Percentiles rank a stretch among this genome's conserved stretches.
Conservation (phyloP, 2,797 vertebrate species). For the Semotilus atromaculatus region DNA sequence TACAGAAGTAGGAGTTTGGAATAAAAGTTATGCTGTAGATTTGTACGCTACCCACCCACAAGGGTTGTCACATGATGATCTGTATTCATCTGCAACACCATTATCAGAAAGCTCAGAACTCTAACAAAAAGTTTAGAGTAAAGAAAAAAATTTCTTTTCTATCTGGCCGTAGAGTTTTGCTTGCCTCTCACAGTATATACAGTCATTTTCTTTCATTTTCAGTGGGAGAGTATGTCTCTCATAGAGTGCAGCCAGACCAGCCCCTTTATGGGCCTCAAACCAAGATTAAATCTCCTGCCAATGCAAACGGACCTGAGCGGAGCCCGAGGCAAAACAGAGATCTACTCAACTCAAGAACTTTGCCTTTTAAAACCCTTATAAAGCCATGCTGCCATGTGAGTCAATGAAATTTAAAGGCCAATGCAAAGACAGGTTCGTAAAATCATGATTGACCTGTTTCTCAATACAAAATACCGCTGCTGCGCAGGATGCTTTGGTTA, state of each 20-base stretch:
- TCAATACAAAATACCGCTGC: not conserved
- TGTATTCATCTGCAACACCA: no score
- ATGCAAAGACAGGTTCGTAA: not conserved
- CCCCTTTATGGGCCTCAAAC: constrained; percentile 46
- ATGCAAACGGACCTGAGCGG: constrained; percentile 23
- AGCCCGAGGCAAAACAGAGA: not conserved
- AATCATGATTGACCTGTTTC: not conserved
- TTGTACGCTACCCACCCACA: not conserved
- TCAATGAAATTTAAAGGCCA: not conserved
- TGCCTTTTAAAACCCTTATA: not conserved
- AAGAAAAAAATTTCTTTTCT: not conserved
- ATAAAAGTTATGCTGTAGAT: not conserved
- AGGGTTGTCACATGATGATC: not conserved
- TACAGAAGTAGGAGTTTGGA: not conserved
- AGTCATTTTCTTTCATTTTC: constrained; percentile 41
- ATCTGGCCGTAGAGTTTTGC: not conserved
- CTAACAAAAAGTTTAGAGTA: not conserved
- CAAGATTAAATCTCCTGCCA: constrained; percentile 43
- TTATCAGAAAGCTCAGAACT: not conserved
- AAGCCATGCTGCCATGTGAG: not conserved
- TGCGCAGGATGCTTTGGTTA: not conserved
- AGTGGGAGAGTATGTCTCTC: constrained; percentile 9
- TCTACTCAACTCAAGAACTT: not conserved
- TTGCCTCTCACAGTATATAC: constrained; percentile 8
- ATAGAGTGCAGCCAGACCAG: not conserved